Evolutionary conservation across 2,113 vertebrate species (phyloP).

Genomic region (Halcyon senegalensis): DNA sequence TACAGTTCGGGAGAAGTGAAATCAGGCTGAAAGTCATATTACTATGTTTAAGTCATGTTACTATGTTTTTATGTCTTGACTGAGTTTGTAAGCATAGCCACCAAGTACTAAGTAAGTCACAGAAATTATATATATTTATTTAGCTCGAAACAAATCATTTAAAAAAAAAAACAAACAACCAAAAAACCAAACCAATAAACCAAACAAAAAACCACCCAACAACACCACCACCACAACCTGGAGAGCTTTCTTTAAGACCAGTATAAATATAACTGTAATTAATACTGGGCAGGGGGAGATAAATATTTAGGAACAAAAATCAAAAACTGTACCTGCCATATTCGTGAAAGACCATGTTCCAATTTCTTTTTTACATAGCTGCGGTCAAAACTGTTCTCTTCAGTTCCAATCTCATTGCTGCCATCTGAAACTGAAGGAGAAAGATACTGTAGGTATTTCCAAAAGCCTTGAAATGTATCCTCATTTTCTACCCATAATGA

Average conservation of each 20-base stretch:
- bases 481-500: not conserved
- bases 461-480: not conserved
- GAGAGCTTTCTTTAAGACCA: not conserved
- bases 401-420: slow-evolving; percentile 68
- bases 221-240: no score
- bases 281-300: not conserved
- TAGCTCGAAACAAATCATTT: not conserved
- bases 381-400: slow-evolving; percentile 90
- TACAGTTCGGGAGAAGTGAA: not conserved
- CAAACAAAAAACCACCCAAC: no score
- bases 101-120: not conserved
- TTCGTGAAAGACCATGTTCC: slow-evolving; percentile 93
- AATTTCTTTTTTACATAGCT: slow-evolving; percentile 98
- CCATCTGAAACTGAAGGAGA: slow-evolving; percentile 76
- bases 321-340: slow-evolving; percentile 90
- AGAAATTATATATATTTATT: not conserved
- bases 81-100: not conserved
- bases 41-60: not conserved
- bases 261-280: not conserved
- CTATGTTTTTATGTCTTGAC: not conserved
- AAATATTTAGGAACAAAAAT: not conserved
- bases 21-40: not conserved
- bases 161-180: not conserved
- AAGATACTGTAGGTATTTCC: not conserved
- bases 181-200: not conserved